phyloP scores from a whole-genome alignment of 2,888 invertebrate species.

The Crematogaster levior region DNA sequence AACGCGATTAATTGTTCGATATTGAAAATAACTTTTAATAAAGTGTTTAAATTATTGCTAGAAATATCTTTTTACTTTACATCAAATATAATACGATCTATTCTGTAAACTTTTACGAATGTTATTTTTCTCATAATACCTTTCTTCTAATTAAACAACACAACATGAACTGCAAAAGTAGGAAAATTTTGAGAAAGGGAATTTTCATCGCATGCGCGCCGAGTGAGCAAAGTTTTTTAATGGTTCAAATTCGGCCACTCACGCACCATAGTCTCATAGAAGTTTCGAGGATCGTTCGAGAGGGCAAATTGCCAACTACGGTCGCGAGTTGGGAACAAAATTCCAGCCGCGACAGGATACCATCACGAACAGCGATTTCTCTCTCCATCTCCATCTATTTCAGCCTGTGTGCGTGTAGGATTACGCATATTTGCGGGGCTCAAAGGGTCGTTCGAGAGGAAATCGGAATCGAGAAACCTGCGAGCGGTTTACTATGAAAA shows the following conservation, averaged over 20 bases:
- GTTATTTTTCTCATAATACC: background rate
- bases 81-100: background rate
- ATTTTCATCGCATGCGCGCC: background rate
- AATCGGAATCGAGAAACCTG: slow-evolving; percentile 66
- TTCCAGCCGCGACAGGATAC: slow-evolving; percentile 20
- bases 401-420: slow-evolving; percentile 47
- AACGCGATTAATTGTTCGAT: background rate
- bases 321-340: slow-evolving; percentile 32
- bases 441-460: slow-evolving; percentile 65
- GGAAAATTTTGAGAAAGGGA: background rate
- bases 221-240: slow-evolving; percentile 27
- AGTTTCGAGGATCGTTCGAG: slow-evolving; percentile 31
- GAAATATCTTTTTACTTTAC: background rate
- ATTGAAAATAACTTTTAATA: background rate
- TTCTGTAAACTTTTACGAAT: background rate
- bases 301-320: slow-evolving; percentile 43
- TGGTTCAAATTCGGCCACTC: slow-evolving; percentile 4
- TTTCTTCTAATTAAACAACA: background rate
- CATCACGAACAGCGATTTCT: background rate
- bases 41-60: background rate
- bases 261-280: slow-evolving; percentile 17
- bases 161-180: background rate
- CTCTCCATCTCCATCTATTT: background rate
- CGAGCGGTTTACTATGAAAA: slow-evolving; percentile 62
- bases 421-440: slow-evolving; percentile 65